These are phyloP conservation scores for Aleiodes alternator DNA, from an alignment of 2,888 invertebrate species.

Conservation along the genomic window DNA sequence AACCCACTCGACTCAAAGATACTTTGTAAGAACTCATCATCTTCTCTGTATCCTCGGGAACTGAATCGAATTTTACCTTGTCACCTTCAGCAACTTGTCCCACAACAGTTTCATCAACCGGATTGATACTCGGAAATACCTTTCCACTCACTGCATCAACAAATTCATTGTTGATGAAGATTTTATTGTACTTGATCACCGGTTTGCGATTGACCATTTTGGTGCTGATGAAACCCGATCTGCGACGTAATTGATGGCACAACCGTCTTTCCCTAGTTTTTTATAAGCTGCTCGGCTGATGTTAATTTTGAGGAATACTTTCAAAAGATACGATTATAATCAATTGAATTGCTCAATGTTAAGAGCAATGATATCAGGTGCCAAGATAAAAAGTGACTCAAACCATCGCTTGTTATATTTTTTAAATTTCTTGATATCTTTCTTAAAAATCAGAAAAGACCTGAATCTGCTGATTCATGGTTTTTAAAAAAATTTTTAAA, in stretches of 20 bases:
- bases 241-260: neutral
- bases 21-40: too few relatives aligned
- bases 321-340: neutral
- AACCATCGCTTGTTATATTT: too few relatives aligned
- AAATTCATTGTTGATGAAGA: conserved; percentile 72
- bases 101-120: conserved; percentile 77
- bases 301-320: neutral
- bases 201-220: conserved; percentile 30
- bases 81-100: conserved; percentile 78
- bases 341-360: neutral
- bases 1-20: neutral
- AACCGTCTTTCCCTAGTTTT: neutral
- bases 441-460: too few relatives aligned
- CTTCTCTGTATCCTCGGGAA: neutral
- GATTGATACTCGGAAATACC: conserved; percentile 80
- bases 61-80: conserved; percentile 65
- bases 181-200: conserved; percentile 37
- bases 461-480: too few relatives aligned
- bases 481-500: too few relatives aligned
- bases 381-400: too few relatives aligned
- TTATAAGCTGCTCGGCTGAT: neutral
- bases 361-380: too few relatives aligned
- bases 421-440: too few relatives aligned
- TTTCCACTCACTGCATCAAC: conserved; percentile 78
- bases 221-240: neutral